Percentiles rank a stretch among this genome's conserved stretches.
Conservation (phyloP, 2,113 vertebrate species). For the Cervus canadensis region DNA sequence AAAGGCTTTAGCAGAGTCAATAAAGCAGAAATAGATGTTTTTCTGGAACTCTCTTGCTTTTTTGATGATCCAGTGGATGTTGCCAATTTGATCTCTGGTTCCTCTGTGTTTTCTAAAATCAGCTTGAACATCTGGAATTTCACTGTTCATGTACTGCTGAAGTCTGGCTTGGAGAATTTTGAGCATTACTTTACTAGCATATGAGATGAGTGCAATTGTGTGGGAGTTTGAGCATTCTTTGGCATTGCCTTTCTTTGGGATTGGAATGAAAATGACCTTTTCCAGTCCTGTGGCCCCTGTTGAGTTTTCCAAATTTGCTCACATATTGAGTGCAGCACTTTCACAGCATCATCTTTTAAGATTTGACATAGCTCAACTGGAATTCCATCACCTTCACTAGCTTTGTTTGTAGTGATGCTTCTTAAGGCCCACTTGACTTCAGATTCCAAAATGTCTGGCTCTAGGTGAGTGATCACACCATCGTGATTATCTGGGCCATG, state of each 20-base stretch:
- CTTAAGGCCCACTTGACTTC: neutral
- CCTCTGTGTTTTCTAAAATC: neutral
- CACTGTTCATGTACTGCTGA: neutral
- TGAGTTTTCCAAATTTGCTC: neutral
- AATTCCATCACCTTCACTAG: neutral
- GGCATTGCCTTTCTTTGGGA: neutral
- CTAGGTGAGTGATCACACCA: neutral
- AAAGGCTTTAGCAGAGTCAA: neutral
- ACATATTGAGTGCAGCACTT: neutral
- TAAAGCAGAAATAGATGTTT: neutral
- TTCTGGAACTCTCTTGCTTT: neutral
- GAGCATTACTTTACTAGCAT: neutral
- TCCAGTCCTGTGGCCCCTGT: neutral
- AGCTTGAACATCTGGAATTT: neutral
- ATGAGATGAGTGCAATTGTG: neutral
- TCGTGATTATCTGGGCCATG: neutral
- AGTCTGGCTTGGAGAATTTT: neutral
- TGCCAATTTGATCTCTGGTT: neutral
- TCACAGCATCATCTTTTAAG: neutral
- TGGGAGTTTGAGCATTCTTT: rapidly evolving
- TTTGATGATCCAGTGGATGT: rapidly evolving
- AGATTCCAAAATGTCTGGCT: neutral
- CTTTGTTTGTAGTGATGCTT: neutral
- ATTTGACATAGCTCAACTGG: neutral
- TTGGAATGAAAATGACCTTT: neutral